Conservation (phyloP, 2,888 invertebrate species). For the Agrochola litura region DNA sequence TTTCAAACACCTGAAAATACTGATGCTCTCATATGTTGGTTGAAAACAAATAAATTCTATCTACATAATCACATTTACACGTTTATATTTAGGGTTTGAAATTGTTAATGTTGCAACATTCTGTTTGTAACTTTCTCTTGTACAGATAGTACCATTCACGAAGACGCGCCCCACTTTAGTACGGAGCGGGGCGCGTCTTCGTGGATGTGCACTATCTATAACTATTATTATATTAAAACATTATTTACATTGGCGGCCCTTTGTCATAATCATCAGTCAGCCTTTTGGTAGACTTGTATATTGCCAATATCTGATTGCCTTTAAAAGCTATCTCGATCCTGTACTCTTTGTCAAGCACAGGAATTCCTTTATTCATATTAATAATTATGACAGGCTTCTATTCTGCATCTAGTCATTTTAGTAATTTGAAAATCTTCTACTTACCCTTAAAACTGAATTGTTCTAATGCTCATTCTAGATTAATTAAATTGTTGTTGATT, state of each 20-base stretch:
- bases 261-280: background rate
- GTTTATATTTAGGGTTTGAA: conserved; percentile 74
- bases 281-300: background rate
- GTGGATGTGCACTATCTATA: too few species aligned
- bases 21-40: conserved; percentile 45
- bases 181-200: too few species aligned
- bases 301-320: background rate
- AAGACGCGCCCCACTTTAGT: too few species aligned
- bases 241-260: conserved; percentile 6
- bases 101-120: conserved; percentile 19
- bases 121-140: conserved; percentile 39
- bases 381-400: background rate
- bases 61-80: conserved; percentile 78
- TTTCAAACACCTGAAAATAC: conserved; percentile 57
- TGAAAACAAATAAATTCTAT: conserved; percentile 56
- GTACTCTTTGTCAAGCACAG: background rate
- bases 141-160: too few species aligned
- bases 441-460: too few species aligned
- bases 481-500: background rate
- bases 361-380: fast-evolving
- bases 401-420: background rate
- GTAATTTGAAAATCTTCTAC: background rate
- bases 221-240: too few species aligned
- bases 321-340: background rate
- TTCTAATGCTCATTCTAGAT: background rate